Base-by-base conservation (phyloP, 1,140 invertebrate species). In the Solenopsis invicta region DNA sequence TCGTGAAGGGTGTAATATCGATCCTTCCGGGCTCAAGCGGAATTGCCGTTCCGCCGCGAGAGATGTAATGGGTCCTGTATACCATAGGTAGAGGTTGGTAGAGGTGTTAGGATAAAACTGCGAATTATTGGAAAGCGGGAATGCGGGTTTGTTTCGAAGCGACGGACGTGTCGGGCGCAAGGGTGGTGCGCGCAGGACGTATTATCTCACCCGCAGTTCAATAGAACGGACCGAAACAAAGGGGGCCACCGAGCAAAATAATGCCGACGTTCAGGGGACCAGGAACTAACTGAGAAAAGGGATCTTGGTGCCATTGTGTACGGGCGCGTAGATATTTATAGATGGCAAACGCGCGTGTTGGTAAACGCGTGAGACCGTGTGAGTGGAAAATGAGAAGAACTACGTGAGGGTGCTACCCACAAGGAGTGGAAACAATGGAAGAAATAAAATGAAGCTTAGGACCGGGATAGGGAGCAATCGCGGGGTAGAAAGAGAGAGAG, bases 201-300 rank as follows among this genome's bases (percentile, higher is more conserved):
- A 94, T 94, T 94, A 94, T 94, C 93, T 93, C 91, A 86, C 88
- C 90, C 90, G 89, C 91, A 86, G 94, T 94, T 94, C 93, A 94
- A 94, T 94, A 93, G 93, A 91, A 93, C 91, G 88, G 91, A 90
- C 91, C 93, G 93, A 93, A 94, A 94, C 94, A 94, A 94, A 94
- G 90, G 90, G 50, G 91, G 90, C 93, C 91, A 89, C 88, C 89
- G 91, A 88, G 91, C 91, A 94, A 94, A 94, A 94, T 94, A 94
- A 94, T 91, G 92, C 93, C 89, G 91, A 94, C 93, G 92, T 93
- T 94, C 92, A 91, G 91, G 86, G 92, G 85, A 90, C 89, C 61
- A 87, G 86, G 85, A 88, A 69, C 90, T 90, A 93, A 92, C 91
- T 87, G 91, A 92, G 93, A 92, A 93, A 93, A 93, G 88, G 93